Evolutionary conservation across 2,888 invertebrate genomes (phyloP).

Genomic region (Panopea generosa): DNA sequence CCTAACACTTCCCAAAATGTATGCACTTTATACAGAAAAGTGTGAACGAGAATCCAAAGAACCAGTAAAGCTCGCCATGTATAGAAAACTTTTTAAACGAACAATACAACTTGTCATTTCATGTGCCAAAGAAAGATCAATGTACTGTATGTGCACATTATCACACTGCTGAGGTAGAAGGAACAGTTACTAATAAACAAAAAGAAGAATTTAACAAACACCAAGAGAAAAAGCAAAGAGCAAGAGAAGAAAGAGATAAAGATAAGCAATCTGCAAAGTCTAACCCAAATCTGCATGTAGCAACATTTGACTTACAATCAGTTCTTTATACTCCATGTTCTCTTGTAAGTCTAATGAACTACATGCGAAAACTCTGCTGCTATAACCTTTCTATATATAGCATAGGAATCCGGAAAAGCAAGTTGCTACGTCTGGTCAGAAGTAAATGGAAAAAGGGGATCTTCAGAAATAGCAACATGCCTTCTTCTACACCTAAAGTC

Average conservation of each 20-base stretch:
- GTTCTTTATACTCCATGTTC: no score
- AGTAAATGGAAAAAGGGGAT: slow-evolving; percentile 20
- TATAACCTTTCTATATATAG: no score
- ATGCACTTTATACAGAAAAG: slow-evolving; percentile 32
- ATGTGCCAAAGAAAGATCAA: slow-evolving; percentile 56
- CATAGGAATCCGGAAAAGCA: slow-evolving; percentile 4
- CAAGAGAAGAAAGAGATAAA: no score
- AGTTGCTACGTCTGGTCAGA: slow-evolving; percentile 49
- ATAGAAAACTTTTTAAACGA: slow-evolving; percentile 38
- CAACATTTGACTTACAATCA: no score
- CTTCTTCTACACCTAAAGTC: slow-evolving; percentile 25
- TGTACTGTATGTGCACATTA: slow-evolving; percentile 43
- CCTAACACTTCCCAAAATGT: slow-evolving; percentile 17
- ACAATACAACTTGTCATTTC: slow-evolving; percentile 49
- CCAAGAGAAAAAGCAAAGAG: no score
- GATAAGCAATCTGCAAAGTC: no score
- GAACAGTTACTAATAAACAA: slow-evolving; percentile 11
- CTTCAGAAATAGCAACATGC: slow-evolving; percentile 49
- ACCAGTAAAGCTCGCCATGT: not conserved
- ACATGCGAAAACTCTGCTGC: no score
- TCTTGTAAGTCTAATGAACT: no score
- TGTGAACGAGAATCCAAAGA: not conserved
- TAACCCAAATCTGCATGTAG: no score
- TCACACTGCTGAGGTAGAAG: slow-evolving; percentile 12
- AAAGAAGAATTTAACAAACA: no score